Conservation (phyloP, 2,797 vertebrate species). For the Microctenopoma steveboyesi region DNA sequence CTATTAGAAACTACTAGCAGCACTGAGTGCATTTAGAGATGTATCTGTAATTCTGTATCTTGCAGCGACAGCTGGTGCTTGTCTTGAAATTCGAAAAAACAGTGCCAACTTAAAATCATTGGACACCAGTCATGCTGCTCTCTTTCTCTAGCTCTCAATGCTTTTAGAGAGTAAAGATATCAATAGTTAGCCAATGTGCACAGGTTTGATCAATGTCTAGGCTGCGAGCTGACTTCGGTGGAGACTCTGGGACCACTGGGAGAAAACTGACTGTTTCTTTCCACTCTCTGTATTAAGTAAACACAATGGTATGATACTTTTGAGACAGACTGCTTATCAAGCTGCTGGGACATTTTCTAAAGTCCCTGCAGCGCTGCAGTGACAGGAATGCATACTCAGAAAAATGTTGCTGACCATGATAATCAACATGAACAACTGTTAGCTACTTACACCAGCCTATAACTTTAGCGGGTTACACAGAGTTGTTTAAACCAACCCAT, state of each 20-base stretch:
- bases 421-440: conserved; percentile 43
- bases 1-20: conserved; percentile 17
- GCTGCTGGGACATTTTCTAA: conserved; percentile 6
- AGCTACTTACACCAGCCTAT: conserved; percentile 52
- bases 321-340: conserved; percentile 33
- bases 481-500: conserved; percentile 45
- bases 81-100: conserved; percentile 19
- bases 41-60: neutral
- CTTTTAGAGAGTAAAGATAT: conserved; percentile 15
- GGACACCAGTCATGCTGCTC: conserved; percentile 8
- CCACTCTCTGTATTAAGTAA: conserved; percentile 15
- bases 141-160: conserved; percentile 15
- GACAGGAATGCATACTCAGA: conserved; percentile 36
- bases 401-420: conserved; percentile 18
- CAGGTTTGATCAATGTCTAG: conserved; percentile 24
- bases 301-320: conserved; percentile 25
- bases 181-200: neutral
- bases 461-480: conserved; percentile 45
- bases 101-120: conserved; percentile 1
- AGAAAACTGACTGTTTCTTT: conserved; percentile 16
- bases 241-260: conserved; percentile 15
- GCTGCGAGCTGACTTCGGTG: conserved; percentile 15
- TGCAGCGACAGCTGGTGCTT: conserved; percentile 2
- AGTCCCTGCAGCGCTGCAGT: conserved; percentile 34
- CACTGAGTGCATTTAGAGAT: conserved; percentile 22